phyloP scores from a whole-genome alignment of 1,140 invertebrate genomes.

The Araneus ventricosus region DNA sequence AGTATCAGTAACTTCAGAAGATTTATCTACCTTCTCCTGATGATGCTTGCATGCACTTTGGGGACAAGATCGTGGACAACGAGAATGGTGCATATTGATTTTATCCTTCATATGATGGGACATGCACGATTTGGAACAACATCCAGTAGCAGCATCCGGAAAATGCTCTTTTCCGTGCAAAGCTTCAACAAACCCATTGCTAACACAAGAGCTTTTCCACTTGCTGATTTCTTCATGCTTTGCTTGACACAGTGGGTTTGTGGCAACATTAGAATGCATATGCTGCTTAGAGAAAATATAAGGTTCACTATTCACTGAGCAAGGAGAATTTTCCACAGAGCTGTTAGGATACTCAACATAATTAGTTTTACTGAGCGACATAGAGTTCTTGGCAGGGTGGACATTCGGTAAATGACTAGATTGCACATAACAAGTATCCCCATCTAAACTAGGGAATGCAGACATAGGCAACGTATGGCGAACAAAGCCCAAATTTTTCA shows the following conservation, averaged over 20 bases:
- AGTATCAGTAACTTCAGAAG: not conserved
- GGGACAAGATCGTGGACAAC: slow-evolving; percentile 18
- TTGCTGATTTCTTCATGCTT: slow-evolving; percentile 26
- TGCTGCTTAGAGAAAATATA: slow-evolving; percentile 37
- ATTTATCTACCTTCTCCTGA: not conserved
- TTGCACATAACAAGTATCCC: not conserved
- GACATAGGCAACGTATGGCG: slow-evolving; percentile 34
- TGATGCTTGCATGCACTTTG: slow-evolving; percentile 45
- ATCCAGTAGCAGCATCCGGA: not conserved
- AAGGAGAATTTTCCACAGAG: slow-evolving; percentile 64
- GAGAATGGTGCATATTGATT: slow-evolving; percentile 6
- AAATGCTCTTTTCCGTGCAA: not conserved
- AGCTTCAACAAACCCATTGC: slow-evolving; percentile 37
- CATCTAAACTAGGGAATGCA: slow-evolving; percentile 30
- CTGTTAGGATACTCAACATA: slow-evolving; percentile 67
- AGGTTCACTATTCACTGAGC: slow-evolving; percentile 50
- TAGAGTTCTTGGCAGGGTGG: slow-evolving; percentile 9
- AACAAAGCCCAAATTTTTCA: not conserved
- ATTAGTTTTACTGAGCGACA: slow-evolving; percentile 41
- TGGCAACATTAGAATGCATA: slow-evolving; percentile 22
- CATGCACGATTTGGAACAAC: slow-evolving; percentile 44
- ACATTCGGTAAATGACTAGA: slow-evolving; percentile 39
- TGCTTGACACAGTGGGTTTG: slow-evolving; percentile 15
- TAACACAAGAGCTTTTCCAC: slow-evolving; percentile 28
- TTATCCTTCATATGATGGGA: slow-evolving; percentile 54